Conservation (phyloP, 2,113 vertebrate genomes). For the Melanerpes aurifrons region DNA sequence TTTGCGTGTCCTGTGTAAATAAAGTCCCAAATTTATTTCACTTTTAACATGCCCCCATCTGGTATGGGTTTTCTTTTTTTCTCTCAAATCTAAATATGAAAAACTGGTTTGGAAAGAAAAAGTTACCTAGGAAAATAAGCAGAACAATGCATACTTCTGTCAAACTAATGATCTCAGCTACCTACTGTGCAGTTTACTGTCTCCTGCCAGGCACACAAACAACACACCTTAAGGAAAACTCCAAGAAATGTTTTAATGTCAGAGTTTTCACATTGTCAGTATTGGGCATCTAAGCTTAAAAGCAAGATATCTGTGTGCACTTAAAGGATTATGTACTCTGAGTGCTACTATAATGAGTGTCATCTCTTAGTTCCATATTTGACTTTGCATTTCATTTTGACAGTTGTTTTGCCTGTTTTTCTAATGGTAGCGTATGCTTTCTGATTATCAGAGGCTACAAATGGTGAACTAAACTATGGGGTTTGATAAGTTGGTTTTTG, state of each 20-base stretch:
- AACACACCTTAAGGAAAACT: background rate
- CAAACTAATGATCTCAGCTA: too few relatives aligned
- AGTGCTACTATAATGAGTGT: background rate
- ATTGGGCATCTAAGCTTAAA: background rate
- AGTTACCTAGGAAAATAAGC: background rate
- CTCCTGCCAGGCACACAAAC: background rate
- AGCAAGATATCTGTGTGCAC: background rate
- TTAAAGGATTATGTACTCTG: background rate
- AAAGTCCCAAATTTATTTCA: background rate
- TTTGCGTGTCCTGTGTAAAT: background rate
- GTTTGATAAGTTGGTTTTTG: background rate
- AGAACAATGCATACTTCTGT: background rate
- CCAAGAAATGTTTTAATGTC: background rate
- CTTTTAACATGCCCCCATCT: background rate
- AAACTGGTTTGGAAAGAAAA: background rate
- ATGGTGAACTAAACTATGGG: background rate
- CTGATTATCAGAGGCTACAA: background rate
- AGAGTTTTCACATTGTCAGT: background rate
- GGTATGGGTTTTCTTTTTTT: background rate
- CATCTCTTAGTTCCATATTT: background rate
- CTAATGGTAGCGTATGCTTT: background rate
- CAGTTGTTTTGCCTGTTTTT: background rate
- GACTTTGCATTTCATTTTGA: background rate
- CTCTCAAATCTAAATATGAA: background rate
- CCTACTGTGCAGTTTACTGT: background rate